A percentile compares a stretch with the other conserved stretches of the same genome.
Evolutionary conservation across 2,888 invertebrate species (phyloP).

Genomic region (Acleris sparsana): DNA sequence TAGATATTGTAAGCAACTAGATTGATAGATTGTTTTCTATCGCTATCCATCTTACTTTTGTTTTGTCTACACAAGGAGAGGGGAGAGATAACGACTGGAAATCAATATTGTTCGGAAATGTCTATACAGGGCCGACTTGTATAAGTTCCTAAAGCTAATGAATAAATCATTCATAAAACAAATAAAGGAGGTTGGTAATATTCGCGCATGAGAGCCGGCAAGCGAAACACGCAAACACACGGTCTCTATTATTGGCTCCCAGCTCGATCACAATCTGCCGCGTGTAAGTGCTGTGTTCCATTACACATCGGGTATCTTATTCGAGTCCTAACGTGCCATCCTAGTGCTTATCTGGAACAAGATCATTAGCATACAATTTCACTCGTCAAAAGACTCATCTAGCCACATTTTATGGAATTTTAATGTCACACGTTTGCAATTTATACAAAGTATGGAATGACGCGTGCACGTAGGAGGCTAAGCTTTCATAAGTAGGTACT

Average conservation of each 20-base stretch:
- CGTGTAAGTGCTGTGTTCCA: conserved; percentile 11
- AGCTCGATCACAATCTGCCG: conserved; percentile 18
- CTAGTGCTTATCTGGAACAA: conserved; percentile 46
- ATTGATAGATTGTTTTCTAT: too few species aligned
- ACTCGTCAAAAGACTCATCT: conserved; percentile 42
- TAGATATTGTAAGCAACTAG: too few species aligned
- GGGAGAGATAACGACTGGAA: too few species aligned
- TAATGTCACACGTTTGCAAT: conserved; percentile 7
- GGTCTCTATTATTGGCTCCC: conserved; percentile 12
- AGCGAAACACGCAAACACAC: conserved; percentile 9
- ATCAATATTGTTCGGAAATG: too few species aligned
- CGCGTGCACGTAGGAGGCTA: not conserved
- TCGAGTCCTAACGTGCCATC: conserved; percentile 38
- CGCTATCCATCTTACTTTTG: too few species aligned
- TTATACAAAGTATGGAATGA: conserved; percentile 3
- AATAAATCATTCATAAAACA: conserved; percentile 1
- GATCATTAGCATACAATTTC: conserved; percentile 53
- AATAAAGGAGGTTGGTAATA: conserved; percentile 13
- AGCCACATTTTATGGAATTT: conserved; percentile 14
- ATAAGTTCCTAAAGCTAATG: too few species aligned
- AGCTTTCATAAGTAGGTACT: not conserved
- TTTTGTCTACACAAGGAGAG: too few species aligned
- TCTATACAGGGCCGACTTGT: too few species aligned
- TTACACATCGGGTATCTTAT: conserved; percentile 5
- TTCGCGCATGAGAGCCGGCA: conserved; percentile 8